Conservation (phyloP, 2,888 invertebrate species). For the Acanthococcus lagerstroemiae region DNA sequence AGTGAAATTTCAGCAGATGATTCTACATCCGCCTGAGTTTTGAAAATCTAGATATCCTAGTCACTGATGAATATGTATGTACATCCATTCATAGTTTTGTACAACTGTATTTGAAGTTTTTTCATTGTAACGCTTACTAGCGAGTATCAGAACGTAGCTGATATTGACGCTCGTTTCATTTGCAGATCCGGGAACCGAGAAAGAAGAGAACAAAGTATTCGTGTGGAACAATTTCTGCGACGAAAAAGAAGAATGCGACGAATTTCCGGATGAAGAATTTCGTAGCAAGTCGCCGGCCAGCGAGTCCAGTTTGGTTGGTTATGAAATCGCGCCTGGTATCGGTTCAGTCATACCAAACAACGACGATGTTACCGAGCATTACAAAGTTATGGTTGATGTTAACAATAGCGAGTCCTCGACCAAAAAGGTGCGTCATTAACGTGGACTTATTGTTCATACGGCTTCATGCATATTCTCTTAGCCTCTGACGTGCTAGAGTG, state of each 20-base stretch:
- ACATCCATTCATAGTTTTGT: no score
- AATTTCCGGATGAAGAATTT: constrained; percentile 22
- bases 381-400: constrained; percentile 4
- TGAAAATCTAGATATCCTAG: no score
- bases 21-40: no score
- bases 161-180: constrained; percentile 35
- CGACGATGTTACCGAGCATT: not conserved
- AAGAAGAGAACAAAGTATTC: constrained; percentile 71
- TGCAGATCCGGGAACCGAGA: constrained; percentile 48
- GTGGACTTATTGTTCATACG: no score
- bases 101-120: no score
- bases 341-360: constrained; percentile 40
- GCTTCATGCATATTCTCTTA: not conserved
- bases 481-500: not conserved
- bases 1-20: no score
- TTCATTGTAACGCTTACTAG: no score
- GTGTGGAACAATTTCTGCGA: constrained; percentile 64
- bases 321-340: constrained; percentile 47
- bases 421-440: constrained; percentile 20
- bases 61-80: no score
- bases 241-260: constrained; percentile 43
- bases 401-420: not conserved
- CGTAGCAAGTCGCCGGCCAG: constrained; percentile 29
- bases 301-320: constrained; percentile 42
- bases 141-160: no score